Evolutionary conservation across 2,888 invertebrate genomes (phyloP).

Genomic region (Dasysyrphus tricinctus): DNA sequence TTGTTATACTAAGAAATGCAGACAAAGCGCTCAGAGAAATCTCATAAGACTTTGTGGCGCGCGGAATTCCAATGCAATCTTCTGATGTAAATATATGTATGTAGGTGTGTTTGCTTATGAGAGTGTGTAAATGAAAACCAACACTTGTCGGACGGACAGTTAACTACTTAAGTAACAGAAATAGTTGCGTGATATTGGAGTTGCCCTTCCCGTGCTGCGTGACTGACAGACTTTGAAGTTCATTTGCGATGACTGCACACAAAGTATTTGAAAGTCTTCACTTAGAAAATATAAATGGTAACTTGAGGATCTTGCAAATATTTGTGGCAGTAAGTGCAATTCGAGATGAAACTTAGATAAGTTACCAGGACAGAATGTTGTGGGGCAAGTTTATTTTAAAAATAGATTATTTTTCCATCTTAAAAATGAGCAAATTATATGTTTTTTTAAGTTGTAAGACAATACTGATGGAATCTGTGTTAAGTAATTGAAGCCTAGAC

Average conservation of each 20-base stretch:
- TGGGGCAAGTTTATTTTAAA: slow-evolving; percentile 16
- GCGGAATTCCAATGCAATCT: slow-evolving; percentile 21
- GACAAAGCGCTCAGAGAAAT: slow-evolving; percentile 55
- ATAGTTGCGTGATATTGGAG: slow-evolving; percentile 40
- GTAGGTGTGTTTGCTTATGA: too few relatives aligned
- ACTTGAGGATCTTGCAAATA: slow-evolving; percentile 69
- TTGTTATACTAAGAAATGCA: slow-evolving; percentile 28
- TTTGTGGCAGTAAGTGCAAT: slow-evolving; percentile 46
- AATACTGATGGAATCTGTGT: neutral
- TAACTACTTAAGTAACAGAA: neutral
- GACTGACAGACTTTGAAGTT: slow-evolving; percentile 34
- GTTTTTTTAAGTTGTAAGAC: neutral
- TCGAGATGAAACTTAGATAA: neutral
- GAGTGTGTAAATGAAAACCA: slow-evolving; percentile 19
- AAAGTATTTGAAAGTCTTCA: slow-evolving; percentile 62
- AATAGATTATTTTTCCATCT: slow-evolving; percentile 1
- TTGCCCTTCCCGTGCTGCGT: slow-evolving; percentile 28
- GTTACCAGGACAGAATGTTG: slow-evolving; percentile 2
- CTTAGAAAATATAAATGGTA: slow-evolving; percentile 54
- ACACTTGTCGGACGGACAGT: slow-evolving; percentile 49
- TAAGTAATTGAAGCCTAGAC: slow-evolving; percentile 1
- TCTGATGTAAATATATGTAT: neutral
- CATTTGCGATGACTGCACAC: slow-evolving; percentile 18
- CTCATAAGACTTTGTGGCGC: slow-evolving; percentile 65
- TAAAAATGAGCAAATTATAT: neutral